Base-by-base conservation (phyloP, 2,888 invertebrate genomes). In the Hemicrepidius hirtus region DNA sequence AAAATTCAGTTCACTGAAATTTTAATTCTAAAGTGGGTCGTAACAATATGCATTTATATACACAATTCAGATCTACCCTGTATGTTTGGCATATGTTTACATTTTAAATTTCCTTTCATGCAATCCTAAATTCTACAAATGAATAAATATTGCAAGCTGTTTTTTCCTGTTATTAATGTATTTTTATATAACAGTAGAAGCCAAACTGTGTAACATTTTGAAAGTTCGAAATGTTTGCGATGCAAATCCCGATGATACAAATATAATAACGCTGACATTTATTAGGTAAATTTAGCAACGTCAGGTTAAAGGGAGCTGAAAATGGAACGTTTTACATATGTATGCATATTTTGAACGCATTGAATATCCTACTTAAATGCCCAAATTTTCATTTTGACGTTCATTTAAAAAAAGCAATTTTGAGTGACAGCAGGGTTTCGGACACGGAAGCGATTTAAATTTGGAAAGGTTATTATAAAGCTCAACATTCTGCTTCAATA, bases 231-330 rank as follows among this genome's bases (percentile, higher is more conserved):
- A 55, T 76, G 76, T 73, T 73, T 75, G 75, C 75, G 69, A 71
- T 73, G 76, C 75, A 69, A 75, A 71, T 75, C 75, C 69, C 63
- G 66, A 75, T 73, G 68, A 73, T 76, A 75, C 74, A 76, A 76
- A 76, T 75, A 75, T 65, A 76, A 76, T 75, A 75, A 76, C 68
- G 70, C 69, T 72, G 75, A 75, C 76, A 71, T 75, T 73, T 76
- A 76, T 76, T 76, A 75, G 76, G 76, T 75, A 75, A 76, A 76
- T 76, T 76, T 76, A 71, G 75, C 71, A 71, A 75, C 75, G 75
- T 75, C 75, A 74, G 73, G 71, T 71, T 69, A 65, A 65, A 68
- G 75, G 74, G 68, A 63, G 66, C 68, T 73, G 68, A 70, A 72
- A 73, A 74, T 70, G 73, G 66, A 63, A 62, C 71, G 62, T 74